Evolutionary conservation across 2,888 invertebrate species (phyloP).

Genomic region (Dicycla oo): DNA sequence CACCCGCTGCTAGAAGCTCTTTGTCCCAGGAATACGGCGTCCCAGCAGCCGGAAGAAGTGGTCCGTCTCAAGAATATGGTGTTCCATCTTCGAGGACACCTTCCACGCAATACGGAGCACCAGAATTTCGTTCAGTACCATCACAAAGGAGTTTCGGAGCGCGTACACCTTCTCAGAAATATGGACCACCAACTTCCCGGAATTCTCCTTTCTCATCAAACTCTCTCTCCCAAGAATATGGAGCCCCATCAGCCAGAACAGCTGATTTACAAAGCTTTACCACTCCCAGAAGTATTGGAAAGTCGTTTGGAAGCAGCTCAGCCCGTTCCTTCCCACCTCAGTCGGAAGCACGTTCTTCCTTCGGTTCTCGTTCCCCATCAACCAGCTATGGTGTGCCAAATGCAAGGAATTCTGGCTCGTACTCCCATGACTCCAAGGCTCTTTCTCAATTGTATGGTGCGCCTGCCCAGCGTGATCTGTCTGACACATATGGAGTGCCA

Average conservation of each 20-base stretch:
- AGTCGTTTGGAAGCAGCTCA: slow-evolving; percentile 66
- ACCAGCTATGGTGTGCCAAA: slow-evolving; percentile 48
- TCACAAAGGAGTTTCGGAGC: slow-evolving; percentile 68
- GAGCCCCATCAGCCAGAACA: slow-evolving; percentile 70
- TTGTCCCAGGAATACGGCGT: slow-evolving; percentile 60
- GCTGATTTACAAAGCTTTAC: slow-evolving; percentile 73
- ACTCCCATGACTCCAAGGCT: slow-evolving; percentile 43
- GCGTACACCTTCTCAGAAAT: slow-evolving; percentile 68
- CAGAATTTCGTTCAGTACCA: slow-evolving; percentile 73
- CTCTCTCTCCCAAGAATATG: slow-evolving; percentile 74
- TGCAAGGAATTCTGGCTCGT: slow-evolving; percentile 56
- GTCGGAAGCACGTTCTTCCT: slow-evolving; percentile 62
- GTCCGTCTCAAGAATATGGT: slow-evolving; percentile 51
- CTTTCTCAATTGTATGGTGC: slow-evolving; percentile 68
- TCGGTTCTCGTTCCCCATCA: slow-evolving; percentile 62
- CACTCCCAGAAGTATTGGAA: slow-evolving; percentile 71
- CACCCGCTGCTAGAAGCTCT: slow-evolving; percentile 35
- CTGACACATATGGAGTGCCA: slow-evolving; percentile 83
- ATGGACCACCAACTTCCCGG: slow-evolving; percentile 70
- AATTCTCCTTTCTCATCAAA: slow-evolving; percentile 61
- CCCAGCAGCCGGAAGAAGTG: slow-evolving; percentile 36
- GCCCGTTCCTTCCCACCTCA: slow-evolving; percentile 47
- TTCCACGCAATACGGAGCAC: slow-evolving; percentile 70
- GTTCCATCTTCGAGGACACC: slow-evolving; percentile 63
- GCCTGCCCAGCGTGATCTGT: slow-evolving; percentile 73